phyloP scores from a whole-genome alignment of 1,140 invertebrate species.

The Latrodectus geometricus region DNA sequence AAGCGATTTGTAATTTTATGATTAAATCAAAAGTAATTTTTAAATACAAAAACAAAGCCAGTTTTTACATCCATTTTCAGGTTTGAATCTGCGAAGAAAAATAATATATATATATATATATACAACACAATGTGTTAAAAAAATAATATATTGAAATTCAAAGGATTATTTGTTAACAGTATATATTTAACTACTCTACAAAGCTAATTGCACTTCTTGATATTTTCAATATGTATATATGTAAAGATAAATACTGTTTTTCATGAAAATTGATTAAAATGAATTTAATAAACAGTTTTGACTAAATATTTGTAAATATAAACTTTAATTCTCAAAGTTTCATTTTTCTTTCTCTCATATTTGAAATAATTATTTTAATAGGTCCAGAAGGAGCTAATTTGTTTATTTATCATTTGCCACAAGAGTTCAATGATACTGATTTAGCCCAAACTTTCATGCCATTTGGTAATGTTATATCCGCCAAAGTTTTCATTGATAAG shows the following conservation, averaged over 20 bases:
- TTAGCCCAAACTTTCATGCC: conserved; percentile 93
- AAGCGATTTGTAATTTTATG: no score
- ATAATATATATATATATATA: no score
- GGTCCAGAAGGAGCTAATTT: conserved; percentile 97
- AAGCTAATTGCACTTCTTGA: not conserved
- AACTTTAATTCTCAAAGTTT: not conserved
- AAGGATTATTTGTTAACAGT: no score
- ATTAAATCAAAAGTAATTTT: no score
- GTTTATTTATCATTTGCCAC: conserved; percentile 98
- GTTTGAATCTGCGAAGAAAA: no score
- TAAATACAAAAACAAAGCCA: no score
- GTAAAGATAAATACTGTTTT: not conserved
- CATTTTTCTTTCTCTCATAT: not conserved
- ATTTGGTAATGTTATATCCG: conserved; percentile 96
- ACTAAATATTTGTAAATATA: no score
- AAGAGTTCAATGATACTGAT: conserved; percentile 96
- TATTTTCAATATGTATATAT: not conserved
- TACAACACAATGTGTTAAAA: no score
- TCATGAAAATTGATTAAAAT: not conserved
- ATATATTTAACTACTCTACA: not conserved
- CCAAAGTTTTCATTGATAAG: conserved; percentile 99
- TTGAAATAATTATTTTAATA: conserved; percentile 74
- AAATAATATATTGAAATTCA: no score
- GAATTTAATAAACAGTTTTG: not conserved
- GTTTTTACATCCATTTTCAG: no score